Conservation (phyloP, 1,140 invertebrate genomes). For the Heliconius eleuchia region DNA sequence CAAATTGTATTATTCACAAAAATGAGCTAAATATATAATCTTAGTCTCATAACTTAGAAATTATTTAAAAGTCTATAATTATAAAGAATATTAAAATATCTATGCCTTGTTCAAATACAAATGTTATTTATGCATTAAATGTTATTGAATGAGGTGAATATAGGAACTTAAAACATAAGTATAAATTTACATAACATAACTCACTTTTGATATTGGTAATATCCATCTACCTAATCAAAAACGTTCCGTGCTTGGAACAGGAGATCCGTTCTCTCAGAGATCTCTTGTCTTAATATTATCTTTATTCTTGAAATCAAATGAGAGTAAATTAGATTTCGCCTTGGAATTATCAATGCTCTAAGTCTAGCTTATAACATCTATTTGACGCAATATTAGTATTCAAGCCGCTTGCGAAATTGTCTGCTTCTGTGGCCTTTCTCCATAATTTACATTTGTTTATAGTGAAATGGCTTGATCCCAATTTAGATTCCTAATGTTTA, state of each 20-base stretch:
- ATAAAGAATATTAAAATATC: not conserved
- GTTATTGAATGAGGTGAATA: not conserved
- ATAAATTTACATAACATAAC: no score
- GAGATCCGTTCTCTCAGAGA: not conserved
- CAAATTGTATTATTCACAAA: no score
- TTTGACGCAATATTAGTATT: slow-evolving; percentile 41
- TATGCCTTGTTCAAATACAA: not conserved
- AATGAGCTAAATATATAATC: no score
- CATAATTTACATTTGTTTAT: slow-evolving; percentile 43
- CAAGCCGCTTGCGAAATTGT: slow-evolving; percentile 38
- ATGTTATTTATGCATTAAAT: not conserved
- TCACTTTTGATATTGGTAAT: not conserved
- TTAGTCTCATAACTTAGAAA: no score
- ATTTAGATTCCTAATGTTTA: slow-evolving; percentile 24
- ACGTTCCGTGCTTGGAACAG: not conserved
- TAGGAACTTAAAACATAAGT: no score
- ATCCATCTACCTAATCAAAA: not conserved
- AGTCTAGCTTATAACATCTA: slow-evolving; percentile 35
- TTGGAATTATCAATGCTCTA: slow-evolving; percentile 34
- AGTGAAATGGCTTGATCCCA: slow-evolving; percentile 32
- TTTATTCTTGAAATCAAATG: slow-evolving; percentile 20
- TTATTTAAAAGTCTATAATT: no score
- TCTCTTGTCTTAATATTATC: slow-evolving; percentile 13
- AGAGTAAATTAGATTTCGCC: slow-evolving; percentile 34
- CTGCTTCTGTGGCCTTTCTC: slow-evolving; percentile 42